Percentiles rank a stretch among this genome's conserved stretches.
phyloP scores from a whole-genome alignment of 2,888 invertebrate genomes.

The Falcaria lacertinaria region DNA sequence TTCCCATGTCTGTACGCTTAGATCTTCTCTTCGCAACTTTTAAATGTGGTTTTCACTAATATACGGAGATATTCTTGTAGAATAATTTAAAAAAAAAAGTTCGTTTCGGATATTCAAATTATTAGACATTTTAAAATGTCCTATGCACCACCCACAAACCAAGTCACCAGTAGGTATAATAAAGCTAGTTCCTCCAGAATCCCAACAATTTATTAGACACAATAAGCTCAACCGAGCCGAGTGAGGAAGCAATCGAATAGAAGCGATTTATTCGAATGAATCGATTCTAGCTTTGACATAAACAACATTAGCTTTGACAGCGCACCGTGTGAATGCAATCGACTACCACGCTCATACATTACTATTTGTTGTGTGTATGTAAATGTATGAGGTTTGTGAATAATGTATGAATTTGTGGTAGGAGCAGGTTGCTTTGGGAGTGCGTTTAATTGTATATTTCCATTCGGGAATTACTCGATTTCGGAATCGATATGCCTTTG shows the following conservation, averaged over 20 bases:
- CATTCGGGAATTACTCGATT: background rate
- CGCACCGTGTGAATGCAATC: background rate
- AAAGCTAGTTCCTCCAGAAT: slow-evolving; percentile 1
- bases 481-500: slow-evolving; percentile 10
- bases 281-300: slow-evolving; percentile 7
- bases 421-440: background rate
- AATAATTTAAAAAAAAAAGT: too few species aligned
- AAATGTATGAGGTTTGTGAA: background rate
- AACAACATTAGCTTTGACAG: background rate
- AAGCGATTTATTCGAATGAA: slow-evolving; percentile 15
- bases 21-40: too few species aligned
- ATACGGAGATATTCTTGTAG: too few species aligned
- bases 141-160: too few species aligned
- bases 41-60: too few species aligned
- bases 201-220: slow-evolving; percentile 5
- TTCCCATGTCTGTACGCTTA: too few species aligned
- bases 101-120: too few species aligned
- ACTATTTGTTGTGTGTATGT: background rate
- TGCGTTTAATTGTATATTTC: background rate
- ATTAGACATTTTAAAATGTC: too few species aligned
- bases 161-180: background rate
- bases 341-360: background rate
- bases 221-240: background rate
- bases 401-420: slow-evolving; percentile 1
- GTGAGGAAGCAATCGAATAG: background rate